Evolutionary conservation across 2,888 invertebrate genomes (phyloP).

Genomic region (Caenorhabditis doughertyi): DNA sequence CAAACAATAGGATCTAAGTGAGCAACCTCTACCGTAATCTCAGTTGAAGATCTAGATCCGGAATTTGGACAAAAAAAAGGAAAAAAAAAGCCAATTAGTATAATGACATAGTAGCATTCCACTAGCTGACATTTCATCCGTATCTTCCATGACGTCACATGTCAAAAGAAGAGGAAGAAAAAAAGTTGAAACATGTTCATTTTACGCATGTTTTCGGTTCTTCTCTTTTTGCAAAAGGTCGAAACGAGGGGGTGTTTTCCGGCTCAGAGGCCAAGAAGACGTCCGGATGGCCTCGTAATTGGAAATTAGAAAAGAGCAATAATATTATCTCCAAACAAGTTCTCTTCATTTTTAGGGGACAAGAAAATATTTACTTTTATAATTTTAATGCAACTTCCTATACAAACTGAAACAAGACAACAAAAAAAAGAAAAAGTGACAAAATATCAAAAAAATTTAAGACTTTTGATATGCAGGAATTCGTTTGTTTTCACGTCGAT

Average conservation of each 20-base stretch:
- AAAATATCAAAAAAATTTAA: neutral
- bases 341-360: too few species aligned
- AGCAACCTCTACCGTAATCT: conserved; percentile 3
- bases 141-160: conserved; percentile 14
- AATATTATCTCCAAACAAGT: too few species aligned
- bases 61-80: neutral
- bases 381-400: neutral
- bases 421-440: neutral
- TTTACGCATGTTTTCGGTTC: conserved; percentile 21
- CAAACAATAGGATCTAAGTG: neutral
- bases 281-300: neutral
- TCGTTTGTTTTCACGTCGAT: conserved; percentile 16
- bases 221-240: conserved; percentile 8
- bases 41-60: neutral
- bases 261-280: conserved; percentile 21
- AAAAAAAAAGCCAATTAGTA: conserved; percentile 12
- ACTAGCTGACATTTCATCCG: conserved; percentile 15
- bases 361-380: neutral
- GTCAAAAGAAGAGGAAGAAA: conserved; percentile 1
- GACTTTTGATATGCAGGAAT: conserved; percentile 29
- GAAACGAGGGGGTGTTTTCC: conserved; percentile 26
- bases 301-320: neutral
- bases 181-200: conserved; percentile 30
- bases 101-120: conserved; percentile 1
- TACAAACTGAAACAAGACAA: neutral